These are phyloP conservation scores for Lasioglossum leucozonium DNA, from an alignment of 2,888 invertebrate genomes.

Conservation along the genomic window DNA sequence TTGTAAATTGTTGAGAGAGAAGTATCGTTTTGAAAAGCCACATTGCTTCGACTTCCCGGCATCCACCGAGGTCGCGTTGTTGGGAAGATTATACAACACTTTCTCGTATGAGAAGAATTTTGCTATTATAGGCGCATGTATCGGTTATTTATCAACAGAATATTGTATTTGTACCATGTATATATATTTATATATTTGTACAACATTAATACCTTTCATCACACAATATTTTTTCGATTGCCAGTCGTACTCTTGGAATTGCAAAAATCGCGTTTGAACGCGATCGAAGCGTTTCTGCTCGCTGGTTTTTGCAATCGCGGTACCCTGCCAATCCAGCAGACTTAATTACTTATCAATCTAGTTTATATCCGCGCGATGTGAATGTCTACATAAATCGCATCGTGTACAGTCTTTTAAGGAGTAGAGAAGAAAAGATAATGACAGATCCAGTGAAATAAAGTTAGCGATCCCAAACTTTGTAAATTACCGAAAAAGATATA, in stretches of 20 bases:
- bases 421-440: slow-evolving; percentile 47
- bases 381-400: slow-evolving; percentile 63
- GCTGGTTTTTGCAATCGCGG: slow-evolving; percentile 58
- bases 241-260: slow-evolving; percentile 57
- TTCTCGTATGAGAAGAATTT: slow-evolving; percentile 72
- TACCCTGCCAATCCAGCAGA: slow-evolving; percentile 62
- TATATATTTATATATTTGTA: slow-evolving; percentile 75
- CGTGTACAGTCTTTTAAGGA: slow-evolving; percentile 70
- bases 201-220: slow-evolving; percentile 75
- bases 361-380: slow-evolving; percentile 66
- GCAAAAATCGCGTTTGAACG: slow-evolving; percentile 50
- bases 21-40: slow-evolving; percentile 72
- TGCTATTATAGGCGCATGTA: slow-evolving; percentile 79
- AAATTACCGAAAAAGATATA: slow-evolving; percentile 67
- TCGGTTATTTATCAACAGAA: slow-evolving; percentile 80
- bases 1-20: slow-evolving; percentile 68
- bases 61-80: slow-evolving; percentile 76
- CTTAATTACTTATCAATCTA: slow-evolving; percentile 65
- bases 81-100: slow-evolving; percentile 69
- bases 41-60: slow-evolving; percentile 79
- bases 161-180: slow-evolving; percentile 80
- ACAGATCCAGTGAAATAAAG: slow-evolving; percentile 68
- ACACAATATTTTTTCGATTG: slow-evolving; percentile 67
- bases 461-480: slow-evolving; percentile 76
- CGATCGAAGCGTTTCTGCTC: slow-evolving; percentile 27